A percentile compares a stretch with the other conserved stretches of the same genome.
phyloP scores from a whole-genome alignment of 2,888 invertebrate species.

The Myopa testacea region DNA sequence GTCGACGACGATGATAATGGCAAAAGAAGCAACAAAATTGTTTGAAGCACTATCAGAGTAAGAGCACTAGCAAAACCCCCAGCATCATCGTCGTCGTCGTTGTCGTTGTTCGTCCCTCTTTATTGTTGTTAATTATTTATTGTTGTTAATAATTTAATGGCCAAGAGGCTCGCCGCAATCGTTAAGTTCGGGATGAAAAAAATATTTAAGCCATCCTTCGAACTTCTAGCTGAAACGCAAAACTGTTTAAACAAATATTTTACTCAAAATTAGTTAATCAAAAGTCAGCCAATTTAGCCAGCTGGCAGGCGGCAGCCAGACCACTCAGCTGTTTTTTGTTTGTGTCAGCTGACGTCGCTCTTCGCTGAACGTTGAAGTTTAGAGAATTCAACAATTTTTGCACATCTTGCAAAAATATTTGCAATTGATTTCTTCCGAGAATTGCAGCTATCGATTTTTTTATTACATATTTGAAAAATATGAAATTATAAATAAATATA shows the following conservation, averaged over 20 bases:
- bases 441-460: no score
- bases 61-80: constrained; percentile 9
- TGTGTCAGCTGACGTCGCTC: constrained; percentile 7
- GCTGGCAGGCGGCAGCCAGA: background rate
- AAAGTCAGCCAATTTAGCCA: background rate
- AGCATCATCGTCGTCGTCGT: constrained; percentile 30
- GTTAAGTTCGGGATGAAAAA: background rate
- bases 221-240: background rate
- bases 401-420: no score
- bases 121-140: constrained; percentile 17
- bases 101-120: constrained; percentile 22
- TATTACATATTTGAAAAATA: no score
- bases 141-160: background rate
- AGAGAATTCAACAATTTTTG: background rate
- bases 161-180: constrained; percentile 7
- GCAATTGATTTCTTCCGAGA: no score
- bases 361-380: background rate
- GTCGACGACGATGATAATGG: constrained; percentile 46
- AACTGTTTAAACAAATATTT: constrained; percentile 5
- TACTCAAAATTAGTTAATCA: background rate
- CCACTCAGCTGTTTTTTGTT: constrained; percentile 31
- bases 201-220: constrained; percentile 3
- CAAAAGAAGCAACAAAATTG: constrained; percentile 38
- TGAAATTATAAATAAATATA: no score
- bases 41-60: constrained; percentile 26